A percentile compares a stretch with the other conserved stretches of the same genome.
These are phyloP conservation scores for Cryptocheilus praepositus DNA, from an alignment of 2,888 invertebrate genomes.

Conservation along the genomic window DNA sequence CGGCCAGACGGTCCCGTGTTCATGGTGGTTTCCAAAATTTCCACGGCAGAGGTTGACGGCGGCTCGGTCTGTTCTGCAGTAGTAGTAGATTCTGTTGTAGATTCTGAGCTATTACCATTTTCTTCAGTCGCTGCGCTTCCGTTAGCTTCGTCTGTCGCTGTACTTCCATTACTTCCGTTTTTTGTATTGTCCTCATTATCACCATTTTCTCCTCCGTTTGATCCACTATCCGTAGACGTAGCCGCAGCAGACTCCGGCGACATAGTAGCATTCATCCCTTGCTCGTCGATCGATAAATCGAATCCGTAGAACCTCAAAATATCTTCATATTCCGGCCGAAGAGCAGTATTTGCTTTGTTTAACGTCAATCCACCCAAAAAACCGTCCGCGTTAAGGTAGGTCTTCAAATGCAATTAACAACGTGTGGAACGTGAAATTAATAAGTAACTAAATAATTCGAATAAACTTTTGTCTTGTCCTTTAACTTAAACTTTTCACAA, in stretches of 20 bases:
- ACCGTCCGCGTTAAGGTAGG: constrained; percentile 89
- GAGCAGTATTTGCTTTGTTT: constrained; percentile 86
- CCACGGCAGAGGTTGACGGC: constrained; percentile 14
- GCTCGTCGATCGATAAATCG: constrained; percentile 76
- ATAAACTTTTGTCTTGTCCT: no score
- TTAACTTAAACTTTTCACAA: no score
- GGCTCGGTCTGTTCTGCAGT: constrained; percentile 11
- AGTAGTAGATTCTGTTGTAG: no score
- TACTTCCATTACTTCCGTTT: no score
- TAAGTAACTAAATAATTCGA: no score
- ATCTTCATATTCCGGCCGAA: constrained; percentile 84
- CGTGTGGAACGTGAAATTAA: no score
- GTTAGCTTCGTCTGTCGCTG: neutral
- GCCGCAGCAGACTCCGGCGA: constrained; percentile 15
- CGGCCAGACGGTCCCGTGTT: constrained; percentile 14
- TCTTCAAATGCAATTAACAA: constrained; percentile 76
- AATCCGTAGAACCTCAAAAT: constrained; percentile 88
- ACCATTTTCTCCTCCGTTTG: no score
- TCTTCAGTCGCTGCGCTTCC: neutral
- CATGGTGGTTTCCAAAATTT: constrained; percentile 33
- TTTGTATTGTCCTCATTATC: no score
- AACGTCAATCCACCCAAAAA: constrained; percentile 88
- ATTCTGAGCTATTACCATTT: no score
- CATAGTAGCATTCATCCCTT: constrained; percentile 39
- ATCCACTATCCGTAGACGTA: no score